A percentile compares a stretch with the other conserved stretches of the same genome.
phyloP scores from a whole-genome alignment of 2,113 vertebrate species.

The Herpetotheres cachinnans region DNA sequence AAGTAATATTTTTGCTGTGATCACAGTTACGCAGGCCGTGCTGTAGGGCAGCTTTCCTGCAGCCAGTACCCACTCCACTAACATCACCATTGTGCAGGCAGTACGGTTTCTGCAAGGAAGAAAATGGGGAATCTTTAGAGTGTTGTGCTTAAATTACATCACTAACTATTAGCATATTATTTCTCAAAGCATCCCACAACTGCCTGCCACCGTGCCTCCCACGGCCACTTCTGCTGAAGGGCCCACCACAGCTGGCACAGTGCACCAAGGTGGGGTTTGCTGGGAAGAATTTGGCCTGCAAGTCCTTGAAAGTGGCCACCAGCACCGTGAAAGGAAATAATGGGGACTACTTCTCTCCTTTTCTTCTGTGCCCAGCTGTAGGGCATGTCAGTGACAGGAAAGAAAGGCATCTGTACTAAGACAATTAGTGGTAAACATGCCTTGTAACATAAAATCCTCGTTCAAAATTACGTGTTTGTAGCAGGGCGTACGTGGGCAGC shows the following conservation, averaged over 20 bases:
- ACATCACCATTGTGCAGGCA: neutral
- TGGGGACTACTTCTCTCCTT: neutral
- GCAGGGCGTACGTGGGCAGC: neutral
- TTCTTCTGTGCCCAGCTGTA: neutral
- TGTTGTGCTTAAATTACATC: neutral
- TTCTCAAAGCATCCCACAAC: neutral
- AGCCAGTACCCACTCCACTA: neutral
- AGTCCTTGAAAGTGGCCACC: neutral
- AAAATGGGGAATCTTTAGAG: neutral
- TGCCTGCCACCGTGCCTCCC: accelerated
- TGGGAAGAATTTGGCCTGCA: neutral
- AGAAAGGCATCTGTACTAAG: neutral
- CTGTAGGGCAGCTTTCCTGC: neutral
- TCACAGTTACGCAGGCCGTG: neutral
- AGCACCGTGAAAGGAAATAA: neutral
- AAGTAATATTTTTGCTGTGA: neutral
- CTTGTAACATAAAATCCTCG: neutral
- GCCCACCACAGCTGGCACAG: neutral
- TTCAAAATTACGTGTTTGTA: neutral
- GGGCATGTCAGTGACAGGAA: neutral
- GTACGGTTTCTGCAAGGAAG: neutral
- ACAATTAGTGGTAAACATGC: neutral
- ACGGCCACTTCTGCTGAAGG: neutral
- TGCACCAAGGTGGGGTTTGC: neutral
- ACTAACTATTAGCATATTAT: neutral